Base-by-base conservation (phyloP, 2,888 invertebrate species). In the Poecilobothrus nobilitatus region DNA sequence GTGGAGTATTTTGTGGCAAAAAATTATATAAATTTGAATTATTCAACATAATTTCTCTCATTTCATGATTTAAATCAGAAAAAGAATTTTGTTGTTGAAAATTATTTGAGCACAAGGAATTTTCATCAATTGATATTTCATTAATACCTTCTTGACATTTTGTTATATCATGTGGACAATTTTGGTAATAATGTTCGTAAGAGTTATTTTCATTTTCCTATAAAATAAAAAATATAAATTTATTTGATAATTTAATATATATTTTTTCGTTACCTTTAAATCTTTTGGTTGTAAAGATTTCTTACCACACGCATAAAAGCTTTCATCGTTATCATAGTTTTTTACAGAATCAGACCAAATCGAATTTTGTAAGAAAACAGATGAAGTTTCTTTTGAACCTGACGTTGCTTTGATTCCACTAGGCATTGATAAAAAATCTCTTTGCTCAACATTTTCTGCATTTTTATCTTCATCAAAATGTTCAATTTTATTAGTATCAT, bases 311-410 rank as follows among this genome's bases (percentile, higher is more conserved):
- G 73, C 74, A 66, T 75, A 76, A 65, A 78, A 77, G 70, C 76
- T 76, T 63, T 77, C 77, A 71, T 75, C 73, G 37, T 80, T 78
- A 64, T 78, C 76, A 33, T 76, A 75, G 63, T 74, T 73, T 68
- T 73, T 74, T 20, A 69, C 68, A 3, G 73, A 71, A 71, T 83
- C 78, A 15, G 85, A 84, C 85, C 86, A 86, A 74, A 86, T 85
- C 10, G 85, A 84, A 75, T 81, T 83, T 65, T 81, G 83, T 69
- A 85, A 80, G 73, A 84, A 85, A 41, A 84, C 83, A 71, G 75
- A 71, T 37, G 77, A 75, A n/a, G 75, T 74, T 67, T 69, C 69
- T 65, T 71, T 71, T 7, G 18, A 65, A 18, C 71, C 71, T 63
- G 71, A 65, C 66, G 68, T 66, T 62, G 68, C 33, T 68, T 69